These are phyloP conservation scores for Tenrec ecaudatus DNA, from an alignment of 2,113 vertebrate genomes.

Conservation along the genomic window DNA sequence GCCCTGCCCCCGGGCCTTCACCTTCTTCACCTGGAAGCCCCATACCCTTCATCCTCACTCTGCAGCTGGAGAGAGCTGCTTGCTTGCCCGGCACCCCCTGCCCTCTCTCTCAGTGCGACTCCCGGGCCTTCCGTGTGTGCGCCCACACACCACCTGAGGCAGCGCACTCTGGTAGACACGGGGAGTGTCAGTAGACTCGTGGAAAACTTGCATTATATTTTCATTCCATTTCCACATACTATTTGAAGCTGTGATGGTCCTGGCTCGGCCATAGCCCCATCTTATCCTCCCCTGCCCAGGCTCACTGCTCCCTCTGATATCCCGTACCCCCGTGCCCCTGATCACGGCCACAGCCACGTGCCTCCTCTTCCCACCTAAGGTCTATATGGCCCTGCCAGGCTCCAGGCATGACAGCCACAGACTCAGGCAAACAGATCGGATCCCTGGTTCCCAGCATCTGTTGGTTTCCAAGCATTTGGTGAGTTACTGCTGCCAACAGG, in stretches of 20 bases:
- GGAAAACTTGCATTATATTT: too few species aligned
- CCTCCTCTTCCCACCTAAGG: background rate
- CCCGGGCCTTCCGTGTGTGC: background rate
- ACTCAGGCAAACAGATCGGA: background rate
- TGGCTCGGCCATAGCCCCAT: too few species aligned
- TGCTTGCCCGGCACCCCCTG: rapidly evolving
- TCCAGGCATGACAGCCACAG: background rate
- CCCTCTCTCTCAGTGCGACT: background rate
- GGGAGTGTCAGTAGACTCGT: too few species aligned
- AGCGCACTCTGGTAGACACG: background rate
- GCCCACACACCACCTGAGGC: background rate
- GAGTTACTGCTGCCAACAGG: background rate
- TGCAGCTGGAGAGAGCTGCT: background rate
- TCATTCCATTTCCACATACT: too few species aligned
- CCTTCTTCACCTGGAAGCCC: background rate
- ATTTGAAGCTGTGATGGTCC: too few species aligned
- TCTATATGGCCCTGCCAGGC: background rate
- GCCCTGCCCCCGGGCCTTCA: background rate
- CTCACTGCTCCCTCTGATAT: background rate
- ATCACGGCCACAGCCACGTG: background rate
- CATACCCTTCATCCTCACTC: too few species aligned
- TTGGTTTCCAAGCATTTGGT: background rate
- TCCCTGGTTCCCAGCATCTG: background rate
- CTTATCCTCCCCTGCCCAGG: too few species aligned
- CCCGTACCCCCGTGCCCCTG: background rate